Base-by-base conservation (phyloP, 2,888 invertebrate species). In the Sphecodes monilicornis region DNA sequence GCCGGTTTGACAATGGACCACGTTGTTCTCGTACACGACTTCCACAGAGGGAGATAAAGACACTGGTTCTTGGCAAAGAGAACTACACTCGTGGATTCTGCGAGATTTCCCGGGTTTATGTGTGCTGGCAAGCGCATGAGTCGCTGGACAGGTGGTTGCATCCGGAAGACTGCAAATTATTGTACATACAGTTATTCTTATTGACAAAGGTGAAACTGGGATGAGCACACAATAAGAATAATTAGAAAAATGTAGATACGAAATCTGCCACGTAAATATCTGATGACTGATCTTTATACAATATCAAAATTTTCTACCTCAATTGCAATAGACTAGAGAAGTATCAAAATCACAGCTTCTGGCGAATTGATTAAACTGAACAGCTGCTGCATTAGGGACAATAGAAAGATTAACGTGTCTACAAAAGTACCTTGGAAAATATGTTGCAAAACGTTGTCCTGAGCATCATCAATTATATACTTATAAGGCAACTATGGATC, bases 1-100 rank as follows among this genome's bases (percentile, higher is more conserved):
- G 84, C 91, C 91, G 91, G 91, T 93, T 94, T 92, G 92, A 92
- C 93, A 92, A 91, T 91, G 89, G 90, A 78, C 88, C 82, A 78
- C 83, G 84, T 86, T 80, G 84, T 86, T 86, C 80, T 78, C 78
- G 78, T 88, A 89, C 86, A 88, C 88, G 87, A 86, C 85, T 90
- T 89, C 81, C 50, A 50, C 78, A 64, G 78, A 75, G 80, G 84
- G 82, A 91, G 90, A 91, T 90, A 89, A 90, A 88, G 90, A 74
- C 87, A 74, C 83, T 83, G 82, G 75, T 85, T 85, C 77, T 87
- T 75, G 82, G 80, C 32, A 75, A 70, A 72, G 70, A 72, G 70
- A 76, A 69, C 50, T 70, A 85, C 86, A 82, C 77, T 60, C 71
- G 43, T 64, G 71, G 50, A 36, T 64, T 68, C 29, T 10, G 36